Evolutionary conservation across 2,113 vertebrate genomes (phyloP), one percentile per base, ranked within the genome.

Genomic region (Gallinago paraguaiae): DNA sequence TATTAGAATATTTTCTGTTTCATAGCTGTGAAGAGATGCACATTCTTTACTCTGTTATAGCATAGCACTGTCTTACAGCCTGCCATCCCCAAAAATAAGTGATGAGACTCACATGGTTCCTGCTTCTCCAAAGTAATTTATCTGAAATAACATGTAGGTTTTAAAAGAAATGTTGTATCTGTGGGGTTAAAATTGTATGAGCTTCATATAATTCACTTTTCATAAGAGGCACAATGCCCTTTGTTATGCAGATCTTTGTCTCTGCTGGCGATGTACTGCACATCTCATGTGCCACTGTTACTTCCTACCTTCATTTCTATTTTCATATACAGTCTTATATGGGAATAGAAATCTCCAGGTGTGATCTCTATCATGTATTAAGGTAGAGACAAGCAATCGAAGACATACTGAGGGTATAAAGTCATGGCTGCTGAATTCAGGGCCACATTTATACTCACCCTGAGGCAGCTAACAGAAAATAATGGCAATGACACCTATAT

Each of bases 1-100:
- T 31, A 17, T 82, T 80, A 67, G 63, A 95, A 91, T 31, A 37
- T 92, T 82, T 95, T 87, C 41, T 90, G 9, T 86, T 82, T 77
- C 37, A 15, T 4, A 23, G 31, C 50, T 91, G 12, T 53, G 71
- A 94, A 83, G 51, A 75, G 16, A 17, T 59, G 41, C 71, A 64
- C 41, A 5, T 60, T 65, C 81, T 67, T 68, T 45, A 53, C 25
- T 67, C 31, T 59, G 28, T 11, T 65, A 31, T 76, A 46, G 41
- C 48, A 35, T 4, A 75, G 89, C 35, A 87, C 30, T 39, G 33
- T 90, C 70, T 94, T 82, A 74, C 79, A 72, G 75, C 68, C 75
- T 90, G 59, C 75, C 45, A 90, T 41, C 71, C n/a, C 68, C 54
- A 76, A 75, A 91, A 90, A 82, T 28, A 79, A 84, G 30, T 37